Evolutionary conservation across 1,140 invertebrate genomes (phyloP).

Genomic region (Metopolophium dirhodum): DNA sequence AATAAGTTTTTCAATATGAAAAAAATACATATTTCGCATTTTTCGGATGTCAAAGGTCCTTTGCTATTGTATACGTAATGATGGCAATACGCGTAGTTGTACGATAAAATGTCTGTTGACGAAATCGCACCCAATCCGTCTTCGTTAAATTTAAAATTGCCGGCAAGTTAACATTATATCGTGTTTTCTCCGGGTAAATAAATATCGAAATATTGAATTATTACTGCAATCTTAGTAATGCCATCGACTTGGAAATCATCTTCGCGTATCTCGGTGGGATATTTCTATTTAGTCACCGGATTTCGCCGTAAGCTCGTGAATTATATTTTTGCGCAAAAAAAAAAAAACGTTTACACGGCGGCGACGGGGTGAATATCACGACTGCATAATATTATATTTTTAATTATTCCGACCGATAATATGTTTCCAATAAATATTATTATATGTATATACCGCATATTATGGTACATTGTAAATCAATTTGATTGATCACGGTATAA

Average conservation of each 20-base stretch:
- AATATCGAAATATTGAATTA: conserved; percentile 16
- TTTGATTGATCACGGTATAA: neutral
- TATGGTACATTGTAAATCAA: neutral
- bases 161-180: neutral
- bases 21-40: neutral
- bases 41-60: neutral
- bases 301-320: neutral
- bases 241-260: neutral
- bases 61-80: neutral
- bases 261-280: neutral
- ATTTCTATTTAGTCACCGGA: neutral
- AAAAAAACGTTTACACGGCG: neutral
- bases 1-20: neutral
- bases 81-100: neutral
- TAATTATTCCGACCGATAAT: neutral
- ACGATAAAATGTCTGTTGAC: neutral
- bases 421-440: neutral
- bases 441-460: neutral
- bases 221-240: neutral
- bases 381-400: neutral
- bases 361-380: neutral
- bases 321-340: neutral
- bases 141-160: neutral
- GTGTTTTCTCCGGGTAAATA: neutral
- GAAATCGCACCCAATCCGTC: neutral